These are phyloP conservation scores for Lanius ludovicianus DNA, from an alignment of 2,113 vertebrate genomes.

Conservation along the genomic window DNA sequence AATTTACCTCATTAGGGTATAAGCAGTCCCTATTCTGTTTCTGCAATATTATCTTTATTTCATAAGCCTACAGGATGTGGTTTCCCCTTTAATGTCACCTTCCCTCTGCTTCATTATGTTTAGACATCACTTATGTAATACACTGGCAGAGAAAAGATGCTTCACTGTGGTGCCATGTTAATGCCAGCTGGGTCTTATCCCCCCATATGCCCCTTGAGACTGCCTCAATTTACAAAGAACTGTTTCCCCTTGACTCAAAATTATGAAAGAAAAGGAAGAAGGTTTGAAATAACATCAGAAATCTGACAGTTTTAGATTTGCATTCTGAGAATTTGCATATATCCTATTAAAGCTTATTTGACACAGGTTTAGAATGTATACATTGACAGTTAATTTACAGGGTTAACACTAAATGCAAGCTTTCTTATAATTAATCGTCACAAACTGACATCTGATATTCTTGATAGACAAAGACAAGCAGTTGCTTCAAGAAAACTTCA, in stretches of 20 bases:
- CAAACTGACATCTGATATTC: constrained; percentile 62
- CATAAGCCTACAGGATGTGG: constrained; percentile 4
- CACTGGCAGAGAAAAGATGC: constrained; percentile 21
- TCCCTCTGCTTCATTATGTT: constrained; percentile 44
- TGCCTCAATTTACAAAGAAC: constrained; percentile 12
- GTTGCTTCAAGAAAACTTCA: constrained; percentile 61
- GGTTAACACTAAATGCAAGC: constrained; percentile 59
- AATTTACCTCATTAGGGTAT: not conserved
- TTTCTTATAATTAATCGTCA: constrained; percentile 67
- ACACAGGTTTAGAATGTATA: constrained; percentile 52
- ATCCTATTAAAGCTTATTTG: constrained; percentile 67
- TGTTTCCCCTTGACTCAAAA: constrained; percentile 54
- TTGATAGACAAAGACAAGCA: constrained; percentile 66
- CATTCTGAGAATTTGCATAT: constrained; percentile 69
- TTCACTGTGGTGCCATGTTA: constrained; percentile 13
- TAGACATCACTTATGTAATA: not conserved
- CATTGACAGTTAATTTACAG: constrained; percentile 68
- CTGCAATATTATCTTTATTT: constrained; percentile 54
- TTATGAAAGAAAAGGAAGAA: not conserved
- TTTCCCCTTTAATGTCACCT: constrained; percentile 55
- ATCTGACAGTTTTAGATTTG: constrained; percentile 63
- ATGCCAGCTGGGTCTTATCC: constrained; percentile 1
- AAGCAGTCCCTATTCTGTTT: constrained; percentile 49
- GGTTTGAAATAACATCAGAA: constrained; percentile 63
- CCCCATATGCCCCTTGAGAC: not conserved